A percentile compares a stretch with the other conserved stretches of the same genome.
Conservation (phyloP, 2,113 vertebrate genomes). For the Hyperoodon ampullatus region DNA sequence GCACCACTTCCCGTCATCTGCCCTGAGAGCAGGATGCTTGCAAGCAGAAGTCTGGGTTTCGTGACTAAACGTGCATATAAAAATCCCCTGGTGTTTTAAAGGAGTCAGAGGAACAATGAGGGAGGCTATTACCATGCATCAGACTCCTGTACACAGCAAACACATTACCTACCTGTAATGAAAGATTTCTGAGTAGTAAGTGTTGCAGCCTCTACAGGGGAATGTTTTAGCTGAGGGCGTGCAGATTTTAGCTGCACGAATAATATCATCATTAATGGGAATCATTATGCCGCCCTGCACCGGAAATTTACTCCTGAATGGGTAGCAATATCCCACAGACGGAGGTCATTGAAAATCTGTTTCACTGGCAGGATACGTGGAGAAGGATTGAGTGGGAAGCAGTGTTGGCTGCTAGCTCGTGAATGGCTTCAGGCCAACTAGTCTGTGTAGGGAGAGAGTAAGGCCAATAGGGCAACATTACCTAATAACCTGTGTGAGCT, state of each 20-base stretch:
- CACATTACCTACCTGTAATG: constrained; percentile 47
- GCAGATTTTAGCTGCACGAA: constrained; percentile 69
- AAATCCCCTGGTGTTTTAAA: constrained; percentile 25
- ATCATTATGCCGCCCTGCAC: constrained; percentile 56
- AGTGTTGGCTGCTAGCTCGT: background rate
- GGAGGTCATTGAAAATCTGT: constrained; percentile 67
- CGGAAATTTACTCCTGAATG: constrained; percentile 72
- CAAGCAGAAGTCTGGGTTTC: background rate
- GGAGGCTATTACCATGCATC: background rate
- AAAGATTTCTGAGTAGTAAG: constrained; percentile 52
- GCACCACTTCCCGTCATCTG: background rate
- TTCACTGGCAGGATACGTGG: constrained; percentile 38
- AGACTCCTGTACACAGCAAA: constrained; percentile 39
- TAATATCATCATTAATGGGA: constrained; percentile 68
- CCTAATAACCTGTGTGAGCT: background rate
- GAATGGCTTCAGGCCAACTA: constrained; percentile 11
- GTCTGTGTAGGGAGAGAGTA: background rate
- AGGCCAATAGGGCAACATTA: background rate
- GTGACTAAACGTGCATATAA: constrained; percentile 42
- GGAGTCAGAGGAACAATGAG: constrained; percentile 39
- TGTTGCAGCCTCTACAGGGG: background rate
- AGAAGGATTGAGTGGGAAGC: background rate
- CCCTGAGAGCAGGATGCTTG: background rate
- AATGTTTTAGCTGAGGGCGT: constrained; percentile 55
- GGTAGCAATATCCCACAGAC: constrained; percentile 60